A percentile compares a stretch with the other conserved stretches of the same genome.
These are phyloP conservation scores for Ovibos moschatus DNA, from an alignment of 2,113 vertebrate species.

Conservation along the genomic window DNA sequence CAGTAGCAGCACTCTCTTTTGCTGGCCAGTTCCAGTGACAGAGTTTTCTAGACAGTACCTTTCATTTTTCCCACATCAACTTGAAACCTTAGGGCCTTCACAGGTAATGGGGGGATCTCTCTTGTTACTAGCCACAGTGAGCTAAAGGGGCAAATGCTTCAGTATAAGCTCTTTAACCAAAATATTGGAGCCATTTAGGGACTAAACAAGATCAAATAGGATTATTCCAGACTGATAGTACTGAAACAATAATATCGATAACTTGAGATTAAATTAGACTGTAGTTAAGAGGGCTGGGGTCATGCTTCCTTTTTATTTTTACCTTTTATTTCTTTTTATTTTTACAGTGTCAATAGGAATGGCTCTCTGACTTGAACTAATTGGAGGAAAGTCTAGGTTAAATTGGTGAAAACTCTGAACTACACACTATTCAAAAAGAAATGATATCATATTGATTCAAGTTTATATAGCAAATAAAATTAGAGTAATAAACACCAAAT, in stretches of 20 bases:
- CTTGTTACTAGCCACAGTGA: neutral
- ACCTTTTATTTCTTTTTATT: neutral
- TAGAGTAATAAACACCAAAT: neutral
- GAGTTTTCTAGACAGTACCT: neutral
- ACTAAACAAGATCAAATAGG: neutral
- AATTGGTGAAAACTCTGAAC: slow-evolving; percentile 34
- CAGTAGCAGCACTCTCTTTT: neutral
- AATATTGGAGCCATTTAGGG: neutral
- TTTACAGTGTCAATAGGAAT: neutral
- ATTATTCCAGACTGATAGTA: neutral
- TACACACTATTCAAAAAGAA: slow-evolving; percentile 15
- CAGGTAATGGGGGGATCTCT: neutral
- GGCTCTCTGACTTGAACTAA: neutral
- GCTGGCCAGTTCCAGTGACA: neutral
- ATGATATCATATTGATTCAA: slow-evolving; percentile 4
- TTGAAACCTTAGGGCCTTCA: neutral
- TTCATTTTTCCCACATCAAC: neutral
- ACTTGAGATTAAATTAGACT: neutral
- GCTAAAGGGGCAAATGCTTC: neutral
- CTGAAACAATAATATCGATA: neutral
- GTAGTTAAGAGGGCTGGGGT: neutral
- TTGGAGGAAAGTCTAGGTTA: neutral
- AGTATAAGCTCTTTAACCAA: neutral
- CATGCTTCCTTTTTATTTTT: slow-evolving; percentile 20
- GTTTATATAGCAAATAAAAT: neutral